Conservation (phyloP, 2,797 vertebrate genomes). For the Iguana delicatissima region DNA sequence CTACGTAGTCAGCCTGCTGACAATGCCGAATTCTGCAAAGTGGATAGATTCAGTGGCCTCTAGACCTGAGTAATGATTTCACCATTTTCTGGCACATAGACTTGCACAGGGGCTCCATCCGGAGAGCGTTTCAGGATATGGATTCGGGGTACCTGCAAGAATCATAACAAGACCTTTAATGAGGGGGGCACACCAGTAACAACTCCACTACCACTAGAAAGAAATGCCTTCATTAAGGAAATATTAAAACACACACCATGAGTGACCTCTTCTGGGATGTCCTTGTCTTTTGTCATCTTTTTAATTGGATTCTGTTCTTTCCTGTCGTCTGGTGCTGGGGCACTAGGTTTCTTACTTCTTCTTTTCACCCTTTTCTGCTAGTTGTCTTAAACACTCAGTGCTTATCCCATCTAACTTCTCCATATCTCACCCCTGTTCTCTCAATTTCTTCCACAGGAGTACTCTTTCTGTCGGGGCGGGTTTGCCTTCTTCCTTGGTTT, state of each 20-base stretch:
- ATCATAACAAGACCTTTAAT: neutral
- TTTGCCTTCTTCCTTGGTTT: too few species aligned
- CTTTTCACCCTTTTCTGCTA: too few species aligned
- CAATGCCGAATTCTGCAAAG: neutral
- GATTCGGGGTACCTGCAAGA: slow-evolving; percentile 79
- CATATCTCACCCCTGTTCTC: too few species aligned
- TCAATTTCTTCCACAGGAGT: too few species aligned
- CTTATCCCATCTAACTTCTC: too few species aligned
- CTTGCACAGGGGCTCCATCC: slow-evolving; percentile 79
- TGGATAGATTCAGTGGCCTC: slow-evolving; percentile 9
- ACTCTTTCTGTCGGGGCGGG: too few species aligned
- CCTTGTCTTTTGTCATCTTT: too few species aligned
- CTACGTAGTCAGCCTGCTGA: neutral
- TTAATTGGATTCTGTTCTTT: too few species aligned
- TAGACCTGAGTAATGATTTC: slow-evolving; percentile 88
- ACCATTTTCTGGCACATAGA: slow-evolving; percentile 84
- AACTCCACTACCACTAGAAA: neutral
- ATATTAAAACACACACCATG: rapidly evolving
- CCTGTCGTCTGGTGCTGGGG: too few species aligned
- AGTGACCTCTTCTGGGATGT: too few species aligned
- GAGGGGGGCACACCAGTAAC: neutral
- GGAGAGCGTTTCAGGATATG: slow-evolving; percentile 77
- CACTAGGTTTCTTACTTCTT: too few species aligned
- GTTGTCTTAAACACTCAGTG: too few species aligned
- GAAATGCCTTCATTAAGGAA: neutral